Percentiles rank a stretch among this genome's conserved stretches.
phyloP scores from a whole-genome alignment of 2,888 invertebrate species.

The Sussaba pulchella region DNA sequence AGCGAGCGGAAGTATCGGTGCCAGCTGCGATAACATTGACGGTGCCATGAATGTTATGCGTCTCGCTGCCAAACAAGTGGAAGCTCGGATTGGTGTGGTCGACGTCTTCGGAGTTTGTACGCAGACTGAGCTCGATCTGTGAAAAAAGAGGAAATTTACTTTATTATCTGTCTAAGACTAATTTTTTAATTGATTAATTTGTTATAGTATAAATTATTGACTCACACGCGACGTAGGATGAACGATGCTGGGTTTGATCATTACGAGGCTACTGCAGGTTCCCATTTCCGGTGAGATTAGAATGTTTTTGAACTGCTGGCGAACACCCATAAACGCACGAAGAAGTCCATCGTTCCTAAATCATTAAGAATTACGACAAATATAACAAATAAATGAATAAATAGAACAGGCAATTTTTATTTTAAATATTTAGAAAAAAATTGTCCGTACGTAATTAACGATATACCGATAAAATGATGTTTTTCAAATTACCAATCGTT shows the following conservation, averaged over 20 bases:
- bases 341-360: constrained; percentile 63
- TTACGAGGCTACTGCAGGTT: constrained; percentile 76
- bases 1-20: constrained; percentile 70
- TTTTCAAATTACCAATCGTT: constrained; percentile 68
- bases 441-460: background rate
- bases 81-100: constrained; percentile 65
- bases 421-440: background rate
- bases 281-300: constrained; percentile 74
- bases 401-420: too few species aligned
- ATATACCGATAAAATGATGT: background rate
- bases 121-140: constrained; percentile 77
- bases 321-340: constrained; percentile 64
- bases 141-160: too few species aligned
- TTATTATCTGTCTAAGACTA: too few species aligned
- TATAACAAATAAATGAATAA: background rate
- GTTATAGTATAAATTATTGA: background rate
- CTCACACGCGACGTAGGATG: constrained; percentile 79
- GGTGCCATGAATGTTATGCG: constrained; percentile 75
- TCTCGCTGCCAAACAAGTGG: constrained; percentile 54
- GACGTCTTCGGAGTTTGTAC: constrained; percentile 72
- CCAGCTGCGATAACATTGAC: constrained; percentile 76
- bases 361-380: too few species aligned
- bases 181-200: too few species aligned
- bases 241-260: constrained; percentile 73
- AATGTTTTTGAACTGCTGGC: constrained; percentile 70